These are phyloP conservation scores for human (Homo sapiens) DNA, from an alignment of 2,113 vertebrate species.

Conservation along the genomic window DNA sequence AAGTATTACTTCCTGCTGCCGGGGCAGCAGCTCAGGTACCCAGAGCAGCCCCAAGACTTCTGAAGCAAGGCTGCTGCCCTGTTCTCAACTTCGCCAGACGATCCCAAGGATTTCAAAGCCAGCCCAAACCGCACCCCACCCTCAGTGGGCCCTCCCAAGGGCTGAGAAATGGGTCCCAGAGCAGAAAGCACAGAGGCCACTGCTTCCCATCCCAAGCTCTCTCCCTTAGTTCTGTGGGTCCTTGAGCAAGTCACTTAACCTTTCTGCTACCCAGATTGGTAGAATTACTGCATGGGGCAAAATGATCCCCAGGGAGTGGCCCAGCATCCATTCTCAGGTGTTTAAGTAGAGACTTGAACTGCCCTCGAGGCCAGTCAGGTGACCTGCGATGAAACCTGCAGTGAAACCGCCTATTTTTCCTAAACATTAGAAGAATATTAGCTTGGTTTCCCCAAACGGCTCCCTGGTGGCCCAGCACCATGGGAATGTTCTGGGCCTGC, in stretches of 20 bases:
- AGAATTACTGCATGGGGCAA: neutral
- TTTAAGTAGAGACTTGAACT: neutral
- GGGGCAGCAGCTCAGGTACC: slow-evolving; percentile 3
- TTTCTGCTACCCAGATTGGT: neutral
- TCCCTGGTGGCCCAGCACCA: neutral
- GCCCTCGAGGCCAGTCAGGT: neutral
- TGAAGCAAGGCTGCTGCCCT: neutral
- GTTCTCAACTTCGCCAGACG: neutral
- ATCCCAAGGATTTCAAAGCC: neutral
- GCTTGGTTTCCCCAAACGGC: neutral
- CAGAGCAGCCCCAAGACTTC: neutral
- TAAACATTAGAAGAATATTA: neutral
- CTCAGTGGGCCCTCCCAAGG: neutral
- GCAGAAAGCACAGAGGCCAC: neutral
- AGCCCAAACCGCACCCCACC: neutral
- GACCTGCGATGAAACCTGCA: neutral
- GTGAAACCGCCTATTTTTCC: neutral
- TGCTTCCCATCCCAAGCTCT: neutral
- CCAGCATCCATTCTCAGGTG: neutral
- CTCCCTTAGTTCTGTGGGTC: neutral
- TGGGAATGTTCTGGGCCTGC: neutral
- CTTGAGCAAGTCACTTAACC: neutral
- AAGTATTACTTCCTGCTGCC: slow-evolving; percentile 73
- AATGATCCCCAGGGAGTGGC: neutral
- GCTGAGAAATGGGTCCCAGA: neutral